These are phyloP conservation scores for Hymenopus coronatus DNA, from an alignment of 2,888 invertebrate genomes.

Conservation along the genomic window DNA sequence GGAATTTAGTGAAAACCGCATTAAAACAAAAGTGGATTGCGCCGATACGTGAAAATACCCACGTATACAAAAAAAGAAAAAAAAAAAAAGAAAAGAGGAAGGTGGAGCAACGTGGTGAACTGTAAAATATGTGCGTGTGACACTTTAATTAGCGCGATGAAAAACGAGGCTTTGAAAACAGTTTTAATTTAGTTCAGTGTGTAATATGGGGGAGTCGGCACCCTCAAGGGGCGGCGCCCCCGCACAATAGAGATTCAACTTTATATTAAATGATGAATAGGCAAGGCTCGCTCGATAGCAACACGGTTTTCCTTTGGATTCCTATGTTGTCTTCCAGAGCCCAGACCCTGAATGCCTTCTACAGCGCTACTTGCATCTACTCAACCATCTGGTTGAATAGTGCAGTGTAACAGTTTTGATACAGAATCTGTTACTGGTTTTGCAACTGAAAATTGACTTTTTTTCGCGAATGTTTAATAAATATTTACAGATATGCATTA, in stretches of 20 bases:
- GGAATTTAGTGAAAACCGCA: not conserved
- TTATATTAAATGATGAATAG: not conserved
- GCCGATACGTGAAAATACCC: not conserved
- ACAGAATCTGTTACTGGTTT: no score
- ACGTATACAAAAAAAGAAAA: not conserved
- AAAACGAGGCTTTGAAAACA: constrained; percentile 46
- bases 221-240: not conserved
- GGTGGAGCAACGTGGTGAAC: constrained; percentile 36
- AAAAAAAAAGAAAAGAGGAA: not conserved
- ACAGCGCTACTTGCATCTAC: no score
- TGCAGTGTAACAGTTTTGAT: no score
- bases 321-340: not conserved
- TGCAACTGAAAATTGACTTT: no score
- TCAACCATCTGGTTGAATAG: no score
- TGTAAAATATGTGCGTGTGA: constrained; percentile 46
- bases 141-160: constrained; percentile 48
- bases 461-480: no score
- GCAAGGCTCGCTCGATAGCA: not conserved
- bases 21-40: not conserved
- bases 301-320: not conserved
- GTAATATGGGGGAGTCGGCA: constrained; percentile 19
- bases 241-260: not conserved
- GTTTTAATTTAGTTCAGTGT: constrained; percentile 45
- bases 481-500: no score
- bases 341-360: not conserved